Base-by-base conservation (phyloP, 37 sponge, comb jelly and placozoan genomes). In the Chondrosia reniformis region DNA sequence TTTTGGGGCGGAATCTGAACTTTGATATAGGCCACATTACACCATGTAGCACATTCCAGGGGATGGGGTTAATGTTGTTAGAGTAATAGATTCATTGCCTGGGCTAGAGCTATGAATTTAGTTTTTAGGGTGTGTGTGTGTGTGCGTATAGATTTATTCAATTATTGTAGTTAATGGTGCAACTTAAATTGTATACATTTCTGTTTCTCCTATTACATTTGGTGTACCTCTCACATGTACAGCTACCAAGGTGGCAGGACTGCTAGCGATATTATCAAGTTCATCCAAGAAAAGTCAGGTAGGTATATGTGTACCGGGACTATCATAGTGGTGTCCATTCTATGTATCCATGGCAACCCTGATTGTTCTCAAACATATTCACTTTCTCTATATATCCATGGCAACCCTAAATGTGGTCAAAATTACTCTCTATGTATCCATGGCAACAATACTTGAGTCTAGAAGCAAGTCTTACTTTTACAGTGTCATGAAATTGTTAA, bases 251-350 rank as follows among this genome's bases (percentile, higher is more conserved):
- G 97, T 41, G 97, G 97, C 0, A 80, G 97, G 1, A 75, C 83
- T 40, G 97, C 97, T 77, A 92, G 89, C 61, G 97, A 97, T 56
- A 91, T 97, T 79, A 91, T 97, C 36, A 79, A 78, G 28, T 97
- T 76, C 76, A 89, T 97, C 80, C 91, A 89, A 55, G 65, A 64
- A 6, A 83, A 94, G 59, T 44, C 93, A 41, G 95, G 95, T 76
- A 33, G 72, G 75, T n/a, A 1, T 25, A 12, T 21, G 31, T 15
- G 46, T 46, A 13, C 33, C 40, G 21, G 42, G 75, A 19, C 27
- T 36, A 38, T 2, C 4, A 2, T 28, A 6, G 3, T 56, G 9
- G 58, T n/a, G n/a, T n/a, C n/a, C n/a, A n/a, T n/a, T n/a, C n/a
- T n/a, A n/a, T n/a, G n/a, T n/a, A n/a, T n/a, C n/a, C n/a, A n/a